Evolutionary conservation across 2,797 vertebrate genomes (phyloP), one percentile per base, ranked within the genome.

Genomic region (Sternarchorhynchus goeldii): DNA sequence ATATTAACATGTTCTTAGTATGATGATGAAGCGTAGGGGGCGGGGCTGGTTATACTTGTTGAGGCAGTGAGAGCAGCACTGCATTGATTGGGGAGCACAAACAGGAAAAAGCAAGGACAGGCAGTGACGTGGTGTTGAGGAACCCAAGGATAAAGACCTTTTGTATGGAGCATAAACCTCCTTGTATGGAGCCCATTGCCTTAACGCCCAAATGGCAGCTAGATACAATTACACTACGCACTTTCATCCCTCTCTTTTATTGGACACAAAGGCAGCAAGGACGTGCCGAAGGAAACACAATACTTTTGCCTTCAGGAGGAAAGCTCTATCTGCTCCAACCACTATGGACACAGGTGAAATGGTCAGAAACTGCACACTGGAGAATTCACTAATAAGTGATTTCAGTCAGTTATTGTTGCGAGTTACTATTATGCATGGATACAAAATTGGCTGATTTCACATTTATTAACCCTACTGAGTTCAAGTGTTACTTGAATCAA

Each of bases 111-210:
- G 4, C 39, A 41, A 41, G 39, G 39, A 41, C 39, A 41, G 45
- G 45, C 32, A 16, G 4, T 73, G 73, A 72, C 18, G 21, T 4
- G 64, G 29, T 16, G 7, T 21, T 16, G n/a, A 50, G 45, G 45
- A 34, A 39, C 50, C 57, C 78, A 85, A 81, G 81, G 76, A 25
- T 75, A 20, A 76, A 29, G 21, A 59, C 16, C 74, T 18, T 81
- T 82, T 83, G 73, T 83, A 16, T 67, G 41, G 18, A 31, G 31
- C 2, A n/a, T n/a, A n/a, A n/a, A n/a, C n/a, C n/a, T n/a, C n/a
- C n/a, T 82, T 83, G 73, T 83, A 16, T 67, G 41, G 18, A 31
- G 31, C 2, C 34, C 41, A 83, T 58, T 21, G 45, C 39, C 53
- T 20, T 72, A 68, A 64, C 17, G 20, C 3, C 55, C 45, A 16